phyloP scores from a whole-genome alignment of 2,113 vertebrate species.

The Dunckerocampus dactyliophorus region DNA sequence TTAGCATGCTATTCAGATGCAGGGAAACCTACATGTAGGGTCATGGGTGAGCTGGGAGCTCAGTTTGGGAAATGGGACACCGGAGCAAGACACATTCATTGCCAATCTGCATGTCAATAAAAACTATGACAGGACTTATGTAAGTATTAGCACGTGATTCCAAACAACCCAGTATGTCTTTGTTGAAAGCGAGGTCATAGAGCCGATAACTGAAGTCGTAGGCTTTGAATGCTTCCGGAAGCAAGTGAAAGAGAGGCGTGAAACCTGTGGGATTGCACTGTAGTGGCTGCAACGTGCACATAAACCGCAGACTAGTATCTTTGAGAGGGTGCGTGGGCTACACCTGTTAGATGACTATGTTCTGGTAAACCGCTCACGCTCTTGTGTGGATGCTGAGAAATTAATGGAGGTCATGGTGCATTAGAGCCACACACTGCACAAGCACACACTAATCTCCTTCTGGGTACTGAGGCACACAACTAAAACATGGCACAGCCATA shows the following conservation, averaged over 20 bases:
- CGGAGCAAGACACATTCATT: not conserved
- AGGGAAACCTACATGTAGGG: no score
- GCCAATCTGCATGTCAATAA: not conserved
- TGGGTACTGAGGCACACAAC: not conserved
- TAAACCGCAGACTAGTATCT: conserved; percentile 49
- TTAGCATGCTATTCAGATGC: no score
- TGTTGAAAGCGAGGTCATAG: not conserved
- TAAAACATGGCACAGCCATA: conserved; percentile 2
- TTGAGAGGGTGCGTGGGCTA: conserved; percentile 17
- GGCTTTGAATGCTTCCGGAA: not conserved
- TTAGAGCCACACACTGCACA: conserved; percentile 20
- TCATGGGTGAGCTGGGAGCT: no score
- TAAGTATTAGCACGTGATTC: not conserved
- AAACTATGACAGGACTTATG: not conserved
- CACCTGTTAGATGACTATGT: conserved; percentile 54
- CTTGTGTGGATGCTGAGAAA: conserved; percentile 79
- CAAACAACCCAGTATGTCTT: not conserved
- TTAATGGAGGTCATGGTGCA: conserved; percentile 84
- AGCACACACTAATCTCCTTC: not conserved
- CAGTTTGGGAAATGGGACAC: no score
- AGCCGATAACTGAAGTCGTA: not conserved
- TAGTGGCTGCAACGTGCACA: conserved; percentile 23
- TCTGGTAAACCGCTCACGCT: conserved; percentile 69
- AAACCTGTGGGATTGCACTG: conserved; percentile 7
- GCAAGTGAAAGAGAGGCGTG: not conserved